Evolutionary conservation across 2,797 vertebrate species (phyloP), one percentile per base, ranked within the genome.

Genomic region (Podargus strigoides): DNA sequence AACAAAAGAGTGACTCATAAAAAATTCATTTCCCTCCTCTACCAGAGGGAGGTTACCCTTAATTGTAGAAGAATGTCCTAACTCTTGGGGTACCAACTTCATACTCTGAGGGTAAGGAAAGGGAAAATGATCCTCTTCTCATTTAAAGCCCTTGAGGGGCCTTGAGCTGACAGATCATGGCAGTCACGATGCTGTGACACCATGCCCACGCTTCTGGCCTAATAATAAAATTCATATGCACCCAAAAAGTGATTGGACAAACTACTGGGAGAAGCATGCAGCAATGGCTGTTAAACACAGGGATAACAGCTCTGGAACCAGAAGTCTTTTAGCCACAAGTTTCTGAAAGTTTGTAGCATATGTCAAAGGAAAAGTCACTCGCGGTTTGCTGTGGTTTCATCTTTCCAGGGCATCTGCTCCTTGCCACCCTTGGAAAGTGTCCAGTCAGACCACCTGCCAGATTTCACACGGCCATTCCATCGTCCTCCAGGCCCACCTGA

Each of bases 181-280:
- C n/a, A 64, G 36, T 22, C 30, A 63, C 0, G 1, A 34, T 1
- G 8, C 27, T 56, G 14, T 44, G 30, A 77, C 34, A 62, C 15
- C 1, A 0, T 6, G 21, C 24, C 44, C 23, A 12, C 1, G 2
- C 23, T 67, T 64, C 49, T 64, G 34, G 26, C 12, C 26, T 64
- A 56, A 19, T 1, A 56, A 2, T 6, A 84, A 81, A 55, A 67
- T 26, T 34, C 28, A 59, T 22, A 39, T 3, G 3, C 5, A 59
- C n/a, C 42, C 52, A 73, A 58, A 83, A 92, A 34, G 22, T 26
- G 7, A 49, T 32, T 34, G 27, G 10, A n/a, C 7, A 63, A 30
- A 75, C 20, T n/a, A 55, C 37, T 22, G 32, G 44, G 60, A 55
- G 53, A 60, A 87, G 47, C 10, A 67, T 14, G 41, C 0, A 32